These are phyloP conservation scores for Nymphalis io DNA, from an alignment of 1,140 invertebrate species.

Conservation along the genomic window DNA sequence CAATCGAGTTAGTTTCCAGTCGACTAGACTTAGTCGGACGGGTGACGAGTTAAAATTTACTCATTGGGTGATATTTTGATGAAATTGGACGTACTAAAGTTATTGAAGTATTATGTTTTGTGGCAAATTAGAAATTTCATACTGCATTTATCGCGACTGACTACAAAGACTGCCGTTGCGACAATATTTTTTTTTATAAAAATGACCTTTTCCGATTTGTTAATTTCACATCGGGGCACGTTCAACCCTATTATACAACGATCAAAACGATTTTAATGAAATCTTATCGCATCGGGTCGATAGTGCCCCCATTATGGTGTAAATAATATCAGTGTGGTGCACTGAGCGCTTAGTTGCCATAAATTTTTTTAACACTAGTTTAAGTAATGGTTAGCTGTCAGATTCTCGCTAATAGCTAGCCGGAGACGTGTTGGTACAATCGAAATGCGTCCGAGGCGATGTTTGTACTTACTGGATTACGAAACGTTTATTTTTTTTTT, in stretches of 20 bases:
- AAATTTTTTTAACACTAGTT: constrained; percentile 73
- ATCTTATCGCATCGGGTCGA: background rate
- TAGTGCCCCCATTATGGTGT: constrained; percentile 48
- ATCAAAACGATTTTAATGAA: background rate
- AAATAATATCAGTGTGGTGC: constrained; percentile 71
- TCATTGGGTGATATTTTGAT: constrained; percentile 72
- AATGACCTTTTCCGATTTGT: constrained; percentile 28
- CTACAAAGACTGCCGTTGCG: constrained; percentile 61
- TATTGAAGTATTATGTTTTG: constrained; percentile 65
- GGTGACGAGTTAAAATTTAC: constrained; percentile 62
- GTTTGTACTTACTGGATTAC: constrained; percentile 38
- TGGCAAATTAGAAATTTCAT: constrained; percentile 54
- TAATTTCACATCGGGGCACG: constrained; percentile 12
- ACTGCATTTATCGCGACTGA: constrained; percentile 68
- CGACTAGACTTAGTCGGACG: constrained; percentile 47
- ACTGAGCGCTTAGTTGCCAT: constrained; percentile 79
- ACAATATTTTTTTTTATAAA: constrained; percentile 50
- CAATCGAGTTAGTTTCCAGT: constrained; percentile 63
- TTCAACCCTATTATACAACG: background rate
- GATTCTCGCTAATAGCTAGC: constrained; percentile 20
- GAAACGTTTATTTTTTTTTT: constrained; percentile 31
- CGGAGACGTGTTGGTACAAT: background rate
- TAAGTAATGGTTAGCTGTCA: constrained; percentile 53
- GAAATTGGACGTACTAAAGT: constrained; percentile 25
- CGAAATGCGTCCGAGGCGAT: constrained; percentile 6